Percentiles rank a stretch among this genome's conserved stretches.
phyloP scores from a whole-genome alignment of 2,797 vertebrate genomes.

The Bradypus variegatus region DNA sequence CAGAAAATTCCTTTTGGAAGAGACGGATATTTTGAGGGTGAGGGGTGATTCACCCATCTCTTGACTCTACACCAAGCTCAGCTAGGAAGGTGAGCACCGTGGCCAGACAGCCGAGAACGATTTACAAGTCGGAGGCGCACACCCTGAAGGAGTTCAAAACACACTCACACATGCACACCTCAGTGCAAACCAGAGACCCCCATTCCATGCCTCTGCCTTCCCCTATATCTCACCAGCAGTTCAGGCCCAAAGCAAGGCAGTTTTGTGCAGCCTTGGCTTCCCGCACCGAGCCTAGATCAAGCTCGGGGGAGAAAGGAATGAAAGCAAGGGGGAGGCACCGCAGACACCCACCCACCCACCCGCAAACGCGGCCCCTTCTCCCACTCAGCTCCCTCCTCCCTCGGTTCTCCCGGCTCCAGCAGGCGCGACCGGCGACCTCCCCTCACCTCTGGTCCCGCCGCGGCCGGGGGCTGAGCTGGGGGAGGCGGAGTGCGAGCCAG shows the following conservation, averaged over 20 bases:
- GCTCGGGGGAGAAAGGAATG: constrained; percentile 54
- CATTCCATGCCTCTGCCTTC: constrained; percentile 26
- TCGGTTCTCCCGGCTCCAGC: background rate
- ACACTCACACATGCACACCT: background rate
- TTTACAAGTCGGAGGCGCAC: constrained; percentile 50
- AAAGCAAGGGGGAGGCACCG: constrained; percentile 58
- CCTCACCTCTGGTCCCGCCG: constrained; percentile 62
- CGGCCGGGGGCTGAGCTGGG: constrained; percentile 47
- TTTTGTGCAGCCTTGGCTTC: constrained; percentile 43
- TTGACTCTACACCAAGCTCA: constrained; percentile 33
- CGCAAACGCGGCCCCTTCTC: background rate
- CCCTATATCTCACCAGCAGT: constrained; percentile 43
- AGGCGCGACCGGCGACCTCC: constrained; percentile 36
- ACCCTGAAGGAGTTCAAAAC: constrained; percentile 47
- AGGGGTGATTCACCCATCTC: constrained; percentile 54
- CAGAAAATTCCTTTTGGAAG: too few relatives aligned
- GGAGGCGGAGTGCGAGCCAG: constrained; percentile 46
- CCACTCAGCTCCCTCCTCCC: constrained; percentile 27
- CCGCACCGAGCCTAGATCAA: background rate
- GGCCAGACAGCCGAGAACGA: constrained; percentile 33
- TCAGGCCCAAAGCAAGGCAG: constrained; percentile 59
- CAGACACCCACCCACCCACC: constrained; percentile 55
- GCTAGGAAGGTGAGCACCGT: constrained; percentile 53
- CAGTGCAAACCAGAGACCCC: background rate
- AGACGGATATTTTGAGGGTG: constrained; percentile 56